phyloP scores from a whole-genome alignment of 2,888 invertebrate genomes.

The Brachynemurus nebulosus region DNA sequence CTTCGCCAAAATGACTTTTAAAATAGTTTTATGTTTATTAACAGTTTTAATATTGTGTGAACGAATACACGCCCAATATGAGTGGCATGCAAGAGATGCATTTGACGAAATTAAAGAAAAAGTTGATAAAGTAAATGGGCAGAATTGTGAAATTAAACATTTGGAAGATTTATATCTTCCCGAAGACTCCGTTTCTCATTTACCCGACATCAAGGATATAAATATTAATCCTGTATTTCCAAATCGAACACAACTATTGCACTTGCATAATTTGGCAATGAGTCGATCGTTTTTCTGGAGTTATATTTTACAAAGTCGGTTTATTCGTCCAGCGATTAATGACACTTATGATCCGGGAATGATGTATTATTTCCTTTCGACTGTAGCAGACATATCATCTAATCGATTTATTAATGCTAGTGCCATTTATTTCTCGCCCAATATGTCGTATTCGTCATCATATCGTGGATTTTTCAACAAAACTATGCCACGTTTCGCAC shows the following conservation, averaged over 20 bases:
- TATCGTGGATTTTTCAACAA: constrained; percentile 94
- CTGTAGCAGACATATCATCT: constrained; percentile 87
- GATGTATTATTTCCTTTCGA: constrained; percentile 93
- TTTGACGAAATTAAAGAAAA: constrained; percentile 78
- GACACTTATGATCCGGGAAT: constrained; percentile 94
- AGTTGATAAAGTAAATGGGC: constrained; percentile 68
- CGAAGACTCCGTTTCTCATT: constrained; percentile 73
- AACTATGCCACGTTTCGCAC: constrained; percentile 88
- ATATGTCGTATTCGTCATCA: constrained; percentile 86
- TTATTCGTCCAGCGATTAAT: constrained; percentile 78
- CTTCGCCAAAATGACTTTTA: not conserved
- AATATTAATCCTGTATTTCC: constrained; percentile 90
- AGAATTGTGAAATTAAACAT: constrained; percentile 85
- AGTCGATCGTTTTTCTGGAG: constrained; percentile 93
- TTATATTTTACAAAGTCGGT: constrained; percentile 80
- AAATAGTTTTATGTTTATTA: too few relatives aligned
- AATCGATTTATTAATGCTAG: constrained; percentile 87
- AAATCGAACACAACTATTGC: constrained; percentile 83
- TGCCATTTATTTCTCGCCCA: constrained; percentile 86
- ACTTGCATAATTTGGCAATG: constrained; percentile 93
- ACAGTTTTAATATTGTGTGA: constrained; percentile 23
- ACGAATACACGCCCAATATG: constrained; percentile 73
- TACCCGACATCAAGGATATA: constrained; percentile 85
- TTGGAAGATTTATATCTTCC: constrained; percentile 72
- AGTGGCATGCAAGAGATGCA: constrained; percentile 82